Evolutionary conservation across 2,888 invertebrate species (phyloP).

Genomic region (Polyommatus icarus): DNA sequence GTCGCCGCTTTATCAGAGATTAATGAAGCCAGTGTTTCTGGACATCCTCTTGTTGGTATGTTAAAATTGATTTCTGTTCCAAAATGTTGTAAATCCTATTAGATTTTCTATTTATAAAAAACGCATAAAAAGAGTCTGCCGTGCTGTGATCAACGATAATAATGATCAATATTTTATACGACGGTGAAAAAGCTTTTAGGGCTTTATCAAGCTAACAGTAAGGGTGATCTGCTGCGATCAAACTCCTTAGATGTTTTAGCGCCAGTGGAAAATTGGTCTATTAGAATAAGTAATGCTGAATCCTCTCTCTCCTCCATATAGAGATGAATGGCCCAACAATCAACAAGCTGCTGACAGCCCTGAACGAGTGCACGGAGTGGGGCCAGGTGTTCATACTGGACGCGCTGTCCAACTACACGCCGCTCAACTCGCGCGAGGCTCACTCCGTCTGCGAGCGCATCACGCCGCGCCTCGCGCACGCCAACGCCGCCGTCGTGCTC

Average conservation of each 20-base stretch:
- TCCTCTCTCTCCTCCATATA: slow-evolving; percentile 43
- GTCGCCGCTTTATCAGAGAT: slow-evolving; percentile 99
- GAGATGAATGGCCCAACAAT: slow-evolving; percentile 99
- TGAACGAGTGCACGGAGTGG: slow-evolving; percentile 99
- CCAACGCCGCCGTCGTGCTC: slow-evolving; percentile 98
- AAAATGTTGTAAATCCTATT: not conserved
- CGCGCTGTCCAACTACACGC: slow-evolving; percentile 97
- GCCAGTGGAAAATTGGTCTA: no score
- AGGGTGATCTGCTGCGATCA: no score
- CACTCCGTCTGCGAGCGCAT: slow-evolving; percentile 99
- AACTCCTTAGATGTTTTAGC: no score
- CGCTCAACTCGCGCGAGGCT: slow-evolving; percentile 98
- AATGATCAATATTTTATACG: no score
- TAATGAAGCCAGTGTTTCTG: slow-evolving; percentile 97
- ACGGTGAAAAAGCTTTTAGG: no score
- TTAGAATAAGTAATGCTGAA: no score
- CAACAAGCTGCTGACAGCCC: slow-evolving; percentile 97
- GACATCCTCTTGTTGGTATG: slow-evolving; percentile 92
- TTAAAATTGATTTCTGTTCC: slow-evolving; percentile 26
- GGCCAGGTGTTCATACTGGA: slow-evolving; percentile 99
- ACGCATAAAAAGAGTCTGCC: no score
- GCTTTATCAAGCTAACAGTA: no score
- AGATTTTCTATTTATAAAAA: not conserved
- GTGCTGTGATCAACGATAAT: no score
- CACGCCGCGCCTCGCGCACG: slow-evolving; percentile 97